A percentile compares a stretch with the other conserved stretches of the same genome.
Evolutionary conservation across 2,797 vertebrate genomes (phyloP).

Genomic region (Vireo griseus): DNA sequence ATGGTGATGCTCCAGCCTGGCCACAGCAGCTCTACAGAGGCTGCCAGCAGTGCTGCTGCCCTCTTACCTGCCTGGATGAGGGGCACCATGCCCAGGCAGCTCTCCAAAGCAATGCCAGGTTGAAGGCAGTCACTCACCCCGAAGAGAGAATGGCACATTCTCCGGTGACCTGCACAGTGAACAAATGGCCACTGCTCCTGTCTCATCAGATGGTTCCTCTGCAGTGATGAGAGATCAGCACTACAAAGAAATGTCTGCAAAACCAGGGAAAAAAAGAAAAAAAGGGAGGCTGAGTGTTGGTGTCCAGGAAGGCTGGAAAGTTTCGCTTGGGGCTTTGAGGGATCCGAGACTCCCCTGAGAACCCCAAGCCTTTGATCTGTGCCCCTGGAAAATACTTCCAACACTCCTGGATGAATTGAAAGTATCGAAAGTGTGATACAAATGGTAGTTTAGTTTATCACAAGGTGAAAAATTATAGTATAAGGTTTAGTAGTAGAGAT

Average conservation of each 20-base stretch:
- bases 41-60: fast-evolving
- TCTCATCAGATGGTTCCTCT: background rate
- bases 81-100: fast-evolving
- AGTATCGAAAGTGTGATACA: too few species aligned
- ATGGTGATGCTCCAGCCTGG: background rate
- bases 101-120: fast-evolving
- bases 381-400: too few species aligned
- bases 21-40: fast-evolving
- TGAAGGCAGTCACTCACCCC: fast-evolving
- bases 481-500: too few species aligned
- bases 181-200: fast-evolving
- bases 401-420: too few species aligned
- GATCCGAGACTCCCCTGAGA: too few species aligned
- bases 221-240: background rate
- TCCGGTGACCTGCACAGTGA: fast-evolving
- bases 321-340: too few species aligned
- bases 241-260: background rate
- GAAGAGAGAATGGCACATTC: fast-evolving
- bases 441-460: too few species aligned
- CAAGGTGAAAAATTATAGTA: too few species aligned
- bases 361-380: too few species aligned
- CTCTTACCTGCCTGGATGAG: background rate
- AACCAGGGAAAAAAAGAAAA: fast-evolving
- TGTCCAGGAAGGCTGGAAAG: too few species aligned
- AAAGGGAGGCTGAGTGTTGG: background rate